These are phyloP conservation scores for Onchidella celtica DNA, from an alignment of 2,888 invertebrate species.

Conservation along the genomic window DNA sequence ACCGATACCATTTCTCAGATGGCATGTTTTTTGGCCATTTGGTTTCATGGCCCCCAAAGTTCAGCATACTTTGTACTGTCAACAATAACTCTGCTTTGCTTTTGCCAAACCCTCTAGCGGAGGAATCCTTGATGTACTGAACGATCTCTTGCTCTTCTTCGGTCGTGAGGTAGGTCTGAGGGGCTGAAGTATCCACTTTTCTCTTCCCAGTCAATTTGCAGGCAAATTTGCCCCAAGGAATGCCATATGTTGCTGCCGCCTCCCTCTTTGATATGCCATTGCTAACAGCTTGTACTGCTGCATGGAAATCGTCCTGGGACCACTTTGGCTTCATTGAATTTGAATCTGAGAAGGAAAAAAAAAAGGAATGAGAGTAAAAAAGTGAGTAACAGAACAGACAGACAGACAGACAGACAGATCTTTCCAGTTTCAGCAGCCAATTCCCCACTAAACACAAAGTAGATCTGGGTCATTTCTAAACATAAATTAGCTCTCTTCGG, in stretches of 20 bases:
- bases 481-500: too few relatives aligned
- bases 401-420: too few relatives aligned
- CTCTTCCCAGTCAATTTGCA: slow-evolving; percentile 10
- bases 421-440: too few relatives aligned
- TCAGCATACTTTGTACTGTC: background rate
- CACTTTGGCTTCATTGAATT: background rate
- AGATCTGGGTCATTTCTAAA: too few relatives aligned
- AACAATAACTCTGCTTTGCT: slow-evolving; percentile 6
- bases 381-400: too few relatives aligned
- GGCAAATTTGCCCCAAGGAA: slow-evolving; percentile 22
- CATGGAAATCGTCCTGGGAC: background rate
- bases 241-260: slow-evolving; percentile 19
- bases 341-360: background rate
- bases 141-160: slow-evolving; percentile 14
- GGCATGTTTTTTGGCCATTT: background rate
- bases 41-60: background rate
- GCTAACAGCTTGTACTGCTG: slow-evolving; percentile 2
- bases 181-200: background rate
- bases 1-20: background rate
- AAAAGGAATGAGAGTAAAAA: too few relatives aligned
- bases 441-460: too few relatives aligned
- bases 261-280: slow-evolving; percentile 21
- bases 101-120: slow-evolving; percentile 19
- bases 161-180: background rate
- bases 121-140: background rate